phyloP scores from a whole-genome alignment of 2,888 invertebrate genomes.

The Orchesellides sinensis region DNA sequence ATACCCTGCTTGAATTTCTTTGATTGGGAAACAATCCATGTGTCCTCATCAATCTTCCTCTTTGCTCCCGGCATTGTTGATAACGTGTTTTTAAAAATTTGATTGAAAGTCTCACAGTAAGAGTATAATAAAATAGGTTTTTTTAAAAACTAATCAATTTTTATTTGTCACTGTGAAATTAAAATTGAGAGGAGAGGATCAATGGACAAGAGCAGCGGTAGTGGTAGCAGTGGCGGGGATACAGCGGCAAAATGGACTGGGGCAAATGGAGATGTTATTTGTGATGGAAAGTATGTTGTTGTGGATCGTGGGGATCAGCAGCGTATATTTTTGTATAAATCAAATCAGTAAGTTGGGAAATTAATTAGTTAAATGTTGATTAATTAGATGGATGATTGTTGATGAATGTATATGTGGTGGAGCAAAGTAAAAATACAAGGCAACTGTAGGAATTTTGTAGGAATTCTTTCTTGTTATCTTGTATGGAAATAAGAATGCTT shows the following conservation, averaged over 20 bases:
- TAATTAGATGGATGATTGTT: background rate
- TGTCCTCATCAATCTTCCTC: conserved; percentile 69
- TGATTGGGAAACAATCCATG: conserved; percentile 70
- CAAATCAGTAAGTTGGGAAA: conserved; percentile 70
- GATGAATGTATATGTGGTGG: too few species aligned
- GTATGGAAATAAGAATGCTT: too few species aligned
- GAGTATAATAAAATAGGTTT: too few species aligned
- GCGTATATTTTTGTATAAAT: conserved; percentile 69
- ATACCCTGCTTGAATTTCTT: conserved; percentile 69
- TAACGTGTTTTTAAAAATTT: background rate
- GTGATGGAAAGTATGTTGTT: conserved; percentile 67
- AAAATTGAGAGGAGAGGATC: conserved; percentile 1
- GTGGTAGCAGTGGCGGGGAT: conserved; percentile 15
- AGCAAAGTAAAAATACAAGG: too few species aligned
- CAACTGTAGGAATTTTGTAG: too few species aligned
- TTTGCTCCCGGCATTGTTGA: conserved; percentile 69
- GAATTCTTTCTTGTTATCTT: too few species aligned
- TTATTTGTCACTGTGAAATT: background rate
- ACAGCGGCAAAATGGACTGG: conserved; percentile 1
- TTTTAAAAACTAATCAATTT: too few species aligned
- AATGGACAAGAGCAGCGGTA: background rate
- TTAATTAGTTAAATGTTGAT: too few species aligned
- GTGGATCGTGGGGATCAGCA: conserved; percentile 72
- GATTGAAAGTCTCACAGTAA: too few species aligned
- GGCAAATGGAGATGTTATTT: conserved; percentile 63